Evolutionary conservation across 1,140 invertebrate genomes (phyloP).

Genomic region (Bombus picipes): DNA sequence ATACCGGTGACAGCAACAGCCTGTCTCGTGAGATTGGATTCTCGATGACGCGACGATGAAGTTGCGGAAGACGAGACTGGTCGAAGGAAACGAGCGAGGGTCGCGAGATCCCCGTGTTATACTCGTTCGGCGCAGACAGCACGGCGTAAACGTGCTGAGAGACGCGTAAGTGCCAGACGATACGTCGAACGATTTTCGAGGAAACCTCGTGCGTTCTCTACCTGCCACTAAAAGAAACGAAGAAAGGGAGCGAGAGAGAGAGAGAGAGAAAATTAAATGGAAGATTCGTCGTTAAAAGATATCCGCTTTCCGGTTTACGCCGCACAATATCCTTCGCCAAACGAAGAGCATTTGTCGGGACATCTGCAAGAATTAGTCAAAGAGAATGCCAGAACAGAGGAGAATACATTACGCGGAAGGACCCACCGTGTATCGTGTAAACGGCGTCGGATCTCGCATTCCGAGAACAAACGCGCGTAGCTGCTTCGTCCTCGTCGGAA

Average conservation of each 20-base stretch:
- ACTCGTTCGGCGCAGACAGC: not conserved
- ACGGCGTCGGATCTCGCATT: not conserved
- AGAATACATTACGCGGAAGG: not conserved
- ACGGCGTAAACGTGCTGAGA: too few relatives aligned
- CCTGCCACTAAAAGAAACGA: too few relatives aligned
- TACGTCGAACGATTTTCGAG: too few relatives aligned
- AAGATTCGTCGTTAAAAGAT: not conserved
- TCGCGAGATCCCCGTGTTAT: not conserved
- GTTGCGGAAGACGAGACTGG: constrained; percentile 18
- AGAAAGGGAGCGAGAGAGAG: too few relatives aligned
- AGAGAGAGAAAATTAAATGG: too few relatives aligned
- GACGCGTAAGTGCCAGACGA: not conserved
- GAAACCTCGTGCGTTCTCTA: too few relatives aligned
- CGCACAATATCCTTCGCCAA: not conserved
- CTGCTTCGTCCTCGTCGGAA: not conserved
- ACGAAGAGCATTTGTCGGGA: not conserved
- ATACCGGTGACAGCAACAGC: constrained; percentile 12
- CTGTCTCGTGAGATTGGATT: constrained; percentile 50
- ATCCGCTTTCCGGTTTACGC: not conserved
- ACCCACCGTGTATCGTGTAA: not conserved
- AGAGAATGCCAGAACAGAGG: not conserved
- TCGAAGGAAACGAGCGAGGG: not conserved
- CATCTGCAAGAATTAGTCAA: not conserved
- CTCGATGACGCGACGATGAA: constrained; percentile 35
- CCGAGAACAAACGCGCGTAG: not conserved